Evolutionary conservation across 2,113 vertebrate species (phyloP).

Genomic region (Myotis davidii): DNA sequence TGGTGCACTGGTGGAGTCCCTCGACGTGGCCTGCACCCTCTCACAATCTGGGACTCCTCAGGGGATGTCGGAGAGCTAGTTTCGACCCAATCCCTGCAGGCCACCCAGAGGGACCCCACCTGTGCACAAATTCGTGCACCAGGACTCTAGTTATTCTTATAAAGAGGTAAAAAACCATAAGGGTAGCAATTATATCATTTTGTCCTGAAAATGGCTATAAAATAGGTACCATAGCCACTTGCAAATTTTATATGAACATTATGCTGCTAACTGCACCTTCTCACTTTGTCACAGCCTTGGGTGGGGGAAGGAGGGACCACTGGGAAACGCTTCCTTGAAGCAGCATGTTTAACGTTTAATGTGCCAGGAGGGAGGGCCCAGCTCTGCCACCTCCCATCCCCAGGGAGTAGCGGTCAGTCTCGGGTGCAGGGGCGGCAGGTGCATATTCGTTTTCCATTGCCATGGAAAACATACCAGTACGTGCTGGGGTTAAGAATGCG

Average conservation of each 20-base stretch:
- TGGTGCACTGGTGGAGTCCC: no score
- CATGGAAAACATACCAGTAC: not conserved
- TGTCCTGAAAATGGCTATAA: slow-evolving; percentile 24
- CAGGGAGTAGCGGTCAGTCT: not conserved
- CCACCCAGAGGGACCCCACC: no score
- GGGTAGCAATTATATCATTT: not conserved
- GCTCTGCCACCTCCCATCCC: not conserved
- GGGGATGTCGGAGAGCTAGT: no score
- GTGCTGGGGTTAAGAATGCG: not conserved
- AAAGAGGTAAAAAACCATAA: not conserved
- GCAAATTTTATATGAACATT: not conserved
- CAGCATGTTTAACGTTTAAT: not conserved
- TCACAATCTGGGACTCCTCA: no score
- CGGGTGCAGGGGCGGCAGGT: no score
- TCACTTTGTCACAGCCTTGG: not conserved
- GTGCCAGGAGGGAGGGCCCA: not conserved
- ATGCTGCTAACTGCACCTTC: not conserved
- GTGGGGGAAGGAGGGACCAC: not conserved
- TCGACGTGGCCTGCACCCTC: no score
- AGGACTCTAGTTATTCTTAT: not conserved
- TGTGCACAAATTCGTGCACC: no score
- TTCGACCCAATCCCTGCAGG: no score
- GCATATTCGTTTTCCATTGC: not conserved
- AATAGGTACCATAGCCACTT: not conserved
- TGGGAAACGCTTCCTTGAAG: not conserved